Evolutionary conservation across 2,113 vertebrate genomes (phyloP).

Genomic region (Brachyhypopomus occidentalis): DNA sequence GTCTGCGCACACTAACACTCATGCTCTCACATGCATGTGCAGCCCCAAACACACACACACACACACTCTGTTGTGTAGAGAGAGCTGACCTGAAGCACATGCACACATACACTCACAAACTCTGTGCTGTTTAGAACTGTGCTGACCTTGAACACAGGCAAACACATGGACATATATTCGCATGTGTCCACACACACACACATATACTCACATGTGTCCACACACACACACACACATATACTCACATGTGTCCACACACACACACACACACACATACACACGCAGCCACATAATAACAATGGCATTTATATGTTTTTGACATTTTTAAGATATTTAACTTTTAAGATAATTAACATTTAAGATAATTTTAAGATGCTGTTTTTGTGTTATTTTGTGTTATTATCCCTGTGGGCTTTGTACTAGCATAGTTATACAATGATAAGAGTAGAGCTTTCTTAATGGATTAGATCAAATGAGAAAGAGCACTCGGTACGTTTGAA

Average conservation of each 20-base stretch:
- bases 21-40: conserved; percentile 9
- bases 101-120: no score
- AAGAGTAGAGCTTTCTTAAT: background rate
- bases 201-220: conserved; percentile 49
- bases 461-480: no score
- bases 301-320: no score
- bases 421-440: background rate
- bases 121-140: no score
- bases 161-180: background rate
- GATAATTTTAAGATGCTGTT: no score
- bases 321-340: no score
- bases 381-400: background rate
- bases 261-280: no score
- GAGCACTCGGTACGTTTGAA: no score
- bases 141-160: no score
- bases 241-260: background rate
- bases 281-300: no score
- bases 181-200: conserved; percentile 55
- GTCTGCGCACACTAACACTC: background rate
- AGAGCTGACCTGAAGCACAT: no score
- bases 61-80: background rate
- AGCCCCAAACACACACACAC: conserved; percentile 16
- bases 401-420: background rate
- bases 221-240: conserved; percentile 8
- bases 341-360: no score